Conservation (phyloP, 2,113 vertebrate genomes). For the Edolisoma coerulescens region DNA sequence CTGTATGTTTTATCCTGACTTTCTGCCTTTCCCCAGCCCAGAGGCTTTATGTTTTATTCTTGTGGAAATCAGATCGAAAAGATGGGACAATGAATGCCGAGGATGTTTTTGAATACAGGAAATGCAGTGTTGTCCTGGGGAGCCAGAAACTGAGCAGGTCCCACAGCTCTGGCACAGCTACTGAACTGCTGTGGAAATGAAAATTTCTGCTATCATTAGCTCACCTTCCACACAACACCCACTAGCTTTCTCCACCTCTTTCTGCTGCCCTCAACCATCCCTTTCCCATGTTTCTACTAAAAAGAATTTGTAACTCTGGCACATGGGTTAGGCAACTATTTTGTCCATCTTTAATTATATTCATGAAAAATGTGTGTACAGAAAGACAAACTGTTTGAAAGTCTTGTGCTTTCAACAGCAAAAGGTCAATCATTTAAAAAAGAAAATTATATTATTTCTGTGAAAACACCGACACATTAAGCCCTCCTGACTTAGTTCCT, state of each 20-base stretch:
- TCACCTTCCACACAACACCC: neutral
- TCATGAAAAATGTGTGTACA: neutral
- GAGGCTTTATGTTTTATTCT: neutral
- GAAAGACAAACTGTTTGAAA: neutral
- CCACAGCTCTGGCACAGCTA: neutral
- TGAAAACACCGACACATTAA: neutral
- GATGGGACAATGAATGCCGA: rapidly evolving
- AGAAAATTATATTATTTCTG: neutral
- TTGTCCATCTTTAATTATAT: neutral
- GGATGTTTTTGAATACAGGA: neutral
- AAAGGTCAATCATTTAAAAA: neutral
- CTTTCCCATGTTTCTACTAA: rapidly evolving
- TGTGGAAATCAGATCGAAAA: neutral
- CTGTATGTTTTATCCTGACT: neutral
- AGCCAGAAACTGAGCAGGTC: neutral
- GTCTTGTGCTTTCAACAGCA: neutral
- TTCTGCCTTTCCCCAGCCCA: neutral
- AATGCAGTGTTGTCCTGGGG: neutral
- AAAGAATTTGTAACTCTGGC: neutral
- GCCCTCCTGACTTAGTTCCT: neutral
- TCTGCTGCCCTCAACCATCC: rapidly evolving
- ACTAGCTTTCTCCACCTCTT: neutral
- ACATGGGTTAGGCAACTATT: neutral
- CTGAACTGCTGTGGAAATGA: neutral
- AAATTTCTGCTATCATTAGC: neutral